Evolutionary conservation across 2,113 vertebrate species (phyloP).

Genomic region (Bettongia penicillata): DNA sequence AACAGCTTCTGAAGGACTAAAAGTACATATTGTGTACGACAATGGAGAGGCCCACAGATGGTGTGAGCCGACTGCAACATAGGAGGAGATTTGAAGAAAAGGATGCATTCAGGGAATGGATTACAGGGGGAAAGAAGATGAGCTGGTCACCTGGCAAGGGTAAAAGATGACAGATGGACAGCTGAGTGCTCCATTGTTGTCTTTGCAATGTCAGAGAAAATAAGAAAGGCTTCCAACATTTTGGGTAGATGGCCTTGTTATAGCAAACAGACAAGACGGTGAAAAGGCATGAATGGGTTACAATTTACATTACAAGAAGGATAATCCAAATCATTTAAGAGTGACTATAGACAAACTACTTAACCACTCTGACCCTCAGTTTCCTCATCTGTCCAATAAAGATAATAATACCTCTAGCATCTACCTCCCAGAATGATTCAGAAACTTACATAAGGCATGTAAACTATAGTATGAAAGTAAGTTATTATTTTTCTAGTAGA

Average conservation of each 20-base stretch:
- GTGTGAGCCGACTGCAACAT: background rate
- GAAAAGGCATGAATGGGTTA: background rate
- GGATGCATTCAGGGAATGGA: background rate
- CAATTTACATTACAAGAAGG: background rate
- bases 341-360: background rate
- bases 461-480: background rate
- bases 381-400: background rate
- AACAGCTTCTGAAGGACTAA: background rate
- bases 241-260: background rate
- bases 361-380: background rate
- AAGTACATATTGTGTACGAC: background rate
- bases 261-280: background rate
- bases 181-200: background rate
- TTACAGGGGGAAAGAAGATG: background rate
- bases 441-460: background rate
- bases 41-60: background rate
- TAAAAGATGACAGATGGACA: background rate
- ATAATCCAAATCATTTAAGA: background rate
- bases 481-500: background rate
- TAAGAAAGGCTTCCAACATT: background rate
- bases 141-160: background rate
- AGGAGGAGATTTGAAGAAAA: background rate
- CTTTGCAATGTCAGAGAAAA: background rate
- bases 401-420: background rate
- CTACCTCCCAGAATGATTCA: background rate